Percentiles rank a stretch among this genome's conserved stretches.
These are phyloP conservation scores for Tarsius wallacei DNA, from an alignment of 2,797 vertebrate genomes.

Conservation along the genomic window DNA sequence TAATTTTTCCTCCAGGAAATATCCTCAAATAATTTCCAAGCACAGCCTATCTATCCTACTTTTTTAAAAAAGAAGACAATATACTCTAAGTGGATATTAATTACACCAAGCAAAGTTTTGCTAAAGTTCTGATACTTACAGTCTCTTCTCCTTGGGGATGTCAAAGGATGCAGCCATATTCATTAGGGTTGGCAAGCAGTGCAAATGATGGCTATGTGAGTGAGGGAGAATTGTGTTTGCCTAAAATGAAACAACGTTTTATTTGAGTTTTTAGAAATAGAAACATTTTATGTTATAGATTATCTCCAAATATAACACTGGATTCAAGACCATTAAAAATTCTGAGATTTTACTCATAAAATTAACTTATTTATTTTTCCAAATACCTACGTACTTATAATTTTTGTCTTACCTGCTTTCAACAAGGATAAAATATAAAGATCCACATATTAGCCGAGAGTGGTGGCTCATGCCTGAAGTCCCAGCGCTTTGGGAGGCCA, in stretches of 20 bases:
- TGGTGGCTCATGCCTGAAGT: too few relatives aligned
- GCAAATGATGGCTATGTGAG: slow-evolving; percentile 98
- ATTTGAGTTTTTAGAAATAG: slow-evolving; percentile 9
- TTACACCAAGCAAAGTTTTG: background rate
- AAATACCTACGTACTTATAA: slow-evolving; percentile 18
- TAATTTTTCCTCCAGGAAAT: background rate
- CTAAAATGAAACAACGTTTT: slow-evolving; percentile 87
- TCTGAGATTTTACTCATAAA: slow-evolving; percentile 45
- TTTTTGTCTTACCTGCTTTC: slow-evolving; percentile 44
- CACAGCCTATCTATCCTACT: background rate
- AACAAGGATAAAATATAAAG: slow-evolving; percentile 29
- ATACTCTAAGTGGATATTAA: background rate
- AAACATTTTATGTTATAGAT: slow-evolving; percentile 37
- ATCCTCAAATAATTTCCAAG: slow-evolving; percentile 28
- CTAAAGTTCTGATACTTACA: slow-evolving; percentile 92
- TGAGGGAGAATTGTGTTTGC: slow-evolving; percentile 99
- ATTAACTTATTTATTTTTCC: slow-evolving; percentile 37
- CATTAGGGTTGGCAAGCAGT: slow-evolving; percentile 98
- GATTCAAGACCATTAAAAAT: background rate
- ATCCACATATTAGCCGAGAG: background rate
- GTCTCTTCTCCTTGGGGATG: slow-evolving; percentile 96
- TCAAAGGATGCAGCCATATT: slow-evolving; percentile 99
- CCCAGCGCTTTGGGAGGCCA: too few relatives aligned
- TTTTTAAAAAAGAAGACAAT: slow-evolving; percentile 5
- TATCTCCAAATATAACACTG: background rate